Base-by-base conservation (phyloP, 2,113 vertebrate genomes). In the Siniperca chuatsi region DNA sequence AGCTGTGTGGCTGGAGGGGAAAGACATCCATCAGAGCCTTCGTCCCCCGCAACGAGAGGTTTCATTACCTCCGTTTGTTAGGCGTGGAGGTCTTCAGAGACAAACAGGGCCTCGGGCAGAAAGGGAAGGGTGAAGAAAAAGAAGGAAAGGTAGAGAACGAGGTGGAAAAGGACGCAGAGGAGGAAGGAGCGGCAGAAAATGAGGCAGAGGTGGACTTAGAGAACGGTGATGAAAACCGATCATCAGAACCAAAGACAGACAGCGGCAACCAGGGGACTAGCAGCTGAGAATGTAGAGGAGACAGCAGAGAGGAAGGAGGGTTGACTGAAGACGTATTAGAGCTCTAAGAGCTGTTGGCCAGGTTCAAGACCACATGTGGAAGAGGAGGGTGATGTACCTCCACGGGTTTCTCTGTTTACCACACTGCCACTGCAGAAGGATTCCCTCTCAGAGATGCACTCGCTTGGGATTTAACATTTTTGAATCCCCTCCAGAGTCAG, bases 1-100 rank as follows among this genome's bases (percentile, higher is more conserved):
- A 99, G 92, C 93, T 99, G 52, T 99, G 98, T 33, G 98, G 98
- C 10, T 99, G 98, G 98, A 96, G 98, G 75, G 98, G 98, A 9
- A 99, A 99, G 94, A 96, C 97, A 0, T 99, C 98, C 1, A 97
- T 99, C 81, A 97, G 98, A 52, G 98, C 98, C 62, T 99, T 99
- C 44, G 98, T 99, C 74, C 96, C 98, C 23, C 97, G 97, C 83
- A 99, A 99, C 5, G 98, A 99, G 89, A 95, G 97, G 52, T 95
- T 98, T 60, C 98, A 99, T 91, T 99, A 99, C 90, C 95, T 99
- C 74, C 95, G 98, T 74, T 97, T 99, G 98, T 96, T 99, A 91
- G 98, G 98, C 9, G 95, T 99, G 65, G 98, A 99, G 91, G 96
- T 97, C 55, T 96, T 96, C 85, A 94, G 93, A 70, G 97, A 97